Evolutionary conservation across 2,113 vertebrate genomes (phyloP), one percentile per base, ranked within the genome.

Genomic region (Megaleporinus macrocephalus): DNA sequence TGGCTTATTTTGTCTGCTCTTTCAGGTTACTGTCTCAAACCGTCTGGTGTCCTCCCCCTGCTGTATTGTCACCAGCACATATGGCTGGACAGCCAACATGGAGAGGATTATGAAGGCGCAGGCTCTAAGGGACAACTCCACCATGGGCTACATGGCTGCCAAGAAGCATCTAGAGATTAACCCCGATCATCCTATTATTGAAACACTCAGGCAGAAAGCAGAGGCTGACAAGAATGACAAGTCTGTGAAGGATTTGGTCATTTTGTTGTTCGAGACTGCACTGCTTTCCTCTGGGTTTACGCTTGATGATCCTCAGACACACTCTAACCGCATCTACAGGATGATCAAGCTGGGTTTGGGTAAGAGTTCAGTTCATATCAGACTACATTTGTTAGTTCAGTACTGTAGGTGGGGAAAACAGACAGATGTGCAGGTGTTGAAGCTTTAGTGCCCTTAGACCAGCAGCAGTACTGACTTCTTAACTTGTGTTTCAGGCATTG

Each of bases 91-190:
- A 0, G 95, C 95, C 18, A 95, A 95, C 88, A 95, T 95, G 95
- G 95, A 95, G 86, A 92, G 95, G 80, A 95, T 95, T 88, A 95
- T 95, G 95, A 95, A 95, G 88, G 93, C 94, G 57, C 94, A 95
- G 82, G 95, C 95, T 26, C 82, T 95, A 63, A 91, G 95, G 30
- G 95, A 95, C 76, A 95, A 94, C 89, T 93, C 95, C 79, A 95
- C 95, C 68, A 91, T 95, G 95, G 94, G 95, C 69, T 95, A 95
- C 89, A 95, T 95, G 95, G 93, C 94, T 0, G 95, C 95, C n/a
- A 95, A 95, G 83, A 95, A 95, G 73, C 94, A 95, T 71, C 90
- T 95, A 18, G 95, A 95, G 84, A 94, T 95, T 85, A 95, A 95
- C 82, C 94, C 95, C 0, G 18, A 85, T 66, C 95, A 95, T 78